These are phyloP conservation scores for Microctonus aethiopoides DNA, from an alignment of 2,888 invertebrate genomes.

Conservation along the genomic window DNA sequence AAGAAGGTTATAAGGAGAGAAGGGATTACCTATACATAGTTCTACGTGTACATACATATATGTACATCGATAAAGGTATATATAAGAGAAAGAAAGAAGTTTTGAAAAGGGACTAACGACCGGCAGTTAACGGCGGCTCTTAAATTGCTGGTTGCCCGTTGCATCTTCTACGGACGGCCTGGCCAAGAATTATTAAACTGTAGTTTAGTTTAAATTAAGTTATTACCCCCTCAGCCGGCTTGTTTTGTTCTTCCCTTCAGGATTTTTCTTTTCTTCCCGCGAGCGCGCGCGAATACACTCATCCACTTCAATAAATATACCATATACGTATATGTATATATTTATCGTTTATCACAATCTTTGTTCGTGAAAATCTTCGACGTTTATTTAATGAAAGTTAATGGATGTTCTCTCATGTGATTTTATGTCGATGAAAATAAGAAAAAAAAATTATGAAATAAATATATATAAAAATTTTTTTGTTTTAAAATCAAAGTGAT, in stretches of 20 bases:
- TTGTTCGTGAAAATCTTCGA: constrained; percentile 15
- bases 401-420: background rate
- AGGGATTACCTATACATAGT: background rate
- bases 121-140: constrained; percentile 68
- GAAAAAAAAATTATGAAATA: background rate
- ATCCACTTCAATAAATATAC: background rate
- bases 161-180: constrained; percentile 53
- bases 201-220: constrained; percentile 69
- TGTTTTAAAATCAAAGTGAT: background rate
- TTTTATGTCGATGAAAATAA: too few species aligned
- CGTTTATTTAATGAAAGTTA: constrained; percentile 23
- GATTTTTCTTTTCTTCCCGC: constrained; percentile 30
- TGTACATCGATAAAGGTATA: constrained; percentile 33
- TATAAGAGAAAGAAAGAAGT: constrained; percentile 61
- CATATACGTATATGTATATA: background rate
- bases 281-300: background rate
- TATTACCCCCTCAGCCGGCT: constrained; percentile 63
- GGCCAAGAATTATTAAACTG: constrained; percentile 67
- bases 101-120: constrained; percentile 68
- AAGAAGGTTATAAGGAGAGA: constrained; percentile 23
- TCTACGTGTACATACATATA: too few species aligned
- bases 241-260: constrained; percentile 56
- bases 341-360: background rate
- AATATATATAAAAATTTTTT: background rate
- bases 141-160: constrained; percentile 67